These are phyloP conservation scores for Oreochromis niloticus DNA, from an alignment of 2,113 vertebrate species.

Conservation along the genomic window DNA sequence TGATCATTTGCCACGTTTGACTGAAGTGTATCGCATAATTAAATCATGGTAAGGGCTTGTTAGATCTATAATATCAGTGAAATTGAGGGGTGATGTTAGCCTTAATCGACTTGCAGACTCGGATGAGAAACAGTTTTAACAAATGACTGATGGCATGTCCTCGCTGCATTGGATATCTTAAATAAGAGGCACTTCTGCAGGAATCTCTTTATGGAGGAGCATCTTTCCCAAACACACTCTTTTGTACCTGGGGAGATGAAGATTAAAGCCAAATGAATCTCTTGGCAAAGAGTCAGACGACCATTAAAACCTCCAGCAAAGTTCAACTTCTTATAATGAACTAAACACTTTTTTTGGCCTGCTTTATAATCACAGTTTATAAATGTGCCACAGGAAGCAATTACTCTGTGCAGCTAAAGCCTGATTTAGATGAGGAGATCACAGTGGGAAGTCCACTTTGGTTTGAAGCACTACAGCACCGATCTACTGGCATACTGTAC, in stretches of 20 bases:
- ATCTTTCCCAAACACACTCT: neutral
- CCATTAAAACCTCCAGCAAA: neutral
- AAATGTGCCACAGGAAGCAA: neutral
- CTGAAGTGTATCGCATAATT: neutral
- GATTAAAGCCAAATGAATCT: slow-evolving; percentile 10
- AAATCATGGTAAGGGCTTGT: neutral
- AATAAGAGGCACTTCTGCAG: neutral
- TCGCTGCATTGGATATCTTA: neutral
- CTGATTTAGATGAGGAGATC: neutral
- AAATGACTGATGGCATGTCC: slow-evolving; percentile 16
- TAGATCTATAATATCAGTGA: neutral
- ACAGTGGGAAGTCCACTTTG: neutral
- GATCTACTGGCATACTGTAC: neutral
- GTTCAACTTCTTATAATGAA: neutral
- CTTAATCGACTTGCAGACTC: neutral
- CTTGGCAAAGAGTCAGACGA: neutral
- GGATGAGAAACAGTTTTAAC: slow-evolving; percentile 22
- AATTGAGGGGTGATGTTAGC: neutral
- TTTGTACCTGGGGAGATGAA: neutral
- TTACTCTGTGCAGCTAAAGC: neutral
- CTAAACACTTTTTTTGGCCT: neutral
- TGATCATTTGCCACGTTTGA: neutral
- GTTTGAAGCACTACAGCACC: neutral
- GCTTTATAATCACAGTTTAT: neutral
- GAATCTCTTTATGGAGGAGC: neutral